phyloP scores from a whole-genome alignment of 1,140 invertebrate species.

The Triops longicaudatus region DNA sequence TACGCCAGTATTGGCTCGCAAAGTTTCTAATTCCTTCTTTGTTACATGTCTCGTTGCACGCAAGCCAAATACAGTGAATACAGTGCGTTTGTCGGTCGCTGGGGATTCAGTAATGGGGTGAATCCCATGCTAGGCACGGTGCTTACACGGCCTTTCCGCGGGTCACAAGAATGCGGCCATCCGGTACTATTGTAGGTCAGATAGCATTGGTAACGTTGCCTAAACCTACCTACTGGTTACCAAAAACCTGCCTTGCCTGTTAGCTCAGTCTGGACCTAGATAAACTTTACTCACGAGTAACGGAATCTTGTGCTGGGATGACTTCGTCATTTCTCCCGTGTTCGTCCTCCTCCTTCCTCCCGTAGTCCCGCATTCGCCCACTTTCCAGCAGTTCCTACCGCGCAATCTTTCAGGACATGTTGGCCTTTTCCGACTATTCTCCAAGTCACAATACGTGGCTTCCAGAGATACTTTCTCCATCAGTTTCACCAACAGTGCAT shows the following conservation, averaged over 20 bases:
- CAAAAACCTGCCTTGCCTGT: slow-evolving; percentile 13
- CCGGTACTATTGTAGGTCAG: slow-evolving; percentile 11
- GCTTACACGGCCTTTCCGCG: slow-evolving; percentile 10
- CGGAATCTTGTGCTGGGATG: not conserved
- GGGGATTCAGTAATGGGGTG: not conserved
- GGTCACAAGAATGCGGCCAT: slow-evolving; percentile 14
- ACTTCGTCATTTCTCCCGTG: not conserved
- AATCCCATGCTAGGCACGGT: slow-evolving; percentile 3
- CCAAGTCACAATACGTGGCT: not conserved
- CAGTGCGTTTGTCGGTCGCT: not conserved
- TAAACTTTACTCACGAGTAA: slow-evolving; percentile 15
- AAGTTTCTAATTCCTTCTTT: not conserved
- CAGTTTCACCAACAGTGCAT: not conserved
- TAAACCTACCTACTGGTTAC: slow-evolving; percentile 6
- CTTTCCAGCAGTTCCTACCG: not conserved
- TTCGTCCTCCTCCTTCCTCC: not conserved
- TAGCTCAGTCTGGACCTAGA: slow-evolving; percentile 10
- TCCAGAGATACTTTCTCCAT: not conserved
- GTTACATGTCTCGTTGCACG: not conserved
- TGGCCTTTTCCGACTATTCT: not conserved
- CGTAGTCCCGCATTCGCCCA: not conserved
- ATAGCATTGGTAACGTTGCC: slow-evolving; percentile 11
- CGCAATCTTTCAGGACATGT: not conserved
- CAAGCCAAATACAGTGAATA: not conserved
- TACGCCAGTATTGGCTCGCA: not conserved